Conservation (phyloP, 2,113 vertebrate genomes). For the Cynopterus brachyotis region DNA sequence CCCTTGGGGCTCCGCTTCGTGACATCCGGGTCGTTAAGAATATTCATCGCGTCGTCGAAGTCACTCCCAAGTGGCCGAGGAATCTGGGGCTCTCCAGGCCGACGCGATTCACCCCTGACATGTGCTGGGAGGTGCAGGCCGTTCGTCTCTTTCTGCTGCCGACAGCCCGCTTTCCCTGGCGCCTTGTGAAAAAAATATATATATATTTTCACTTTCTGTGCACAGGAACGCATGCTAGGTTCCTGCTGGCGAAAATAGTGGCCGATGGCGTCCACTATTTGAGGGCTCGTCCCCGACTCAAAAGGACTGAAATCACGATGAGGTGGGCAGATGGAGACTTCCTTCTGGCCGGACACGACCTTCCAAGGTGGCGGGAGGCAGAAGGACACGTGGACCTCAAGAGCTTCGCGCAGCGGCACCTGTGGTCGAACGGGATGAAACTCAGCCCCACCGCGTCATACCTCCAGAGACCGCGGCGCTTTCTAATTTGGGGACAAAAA, state of each 20-base stretch:
- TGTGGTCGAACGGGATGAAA: background rate
- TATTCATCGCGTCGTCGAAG: accelerated
- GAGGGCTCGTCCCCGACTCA: accelerated
- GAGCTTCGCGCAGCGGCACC: background rate
- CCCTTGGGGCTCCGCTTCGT: accelerated
- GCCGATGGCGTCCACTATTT: accelerated
- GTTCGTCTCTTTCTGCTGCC: accelerated
- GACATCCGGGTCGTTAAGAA: background rate
- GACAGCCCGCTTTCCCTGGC: too few relatives aligned
- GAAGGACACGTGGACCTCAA: too few relatives aligned
- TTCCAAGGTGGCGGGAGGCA: accelerated
- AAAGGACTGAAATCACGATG: accelerated
- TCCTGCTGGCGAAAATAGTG: background rate
- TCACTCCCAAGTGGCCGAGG: background rate
- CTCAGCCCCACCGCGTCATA: accelerated
- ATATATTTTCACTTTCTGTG: accelerated
- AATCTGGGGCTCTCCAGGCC: accelerated
- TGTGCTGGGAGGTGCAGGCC: accelerated
- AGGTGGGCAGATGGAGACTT: accelerated
- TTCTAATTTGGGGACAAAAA: too few relatives aligned
- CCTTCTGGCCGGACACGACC: too few relatives aligned
- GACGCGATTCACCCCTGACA: accelerated
- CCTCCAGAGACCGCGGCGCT: accelerated
- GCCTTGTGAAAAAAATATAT: background rate
- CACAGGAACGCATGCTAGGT: accelerated